A percentile compares a stretch with the other conserved stretches of the same genome.
These are phyloP conservation scores for Phalloptychus januarius DNA, from an alignment of 2,797 vertebrate genomes.

Conservation along the genomic window DNA sequence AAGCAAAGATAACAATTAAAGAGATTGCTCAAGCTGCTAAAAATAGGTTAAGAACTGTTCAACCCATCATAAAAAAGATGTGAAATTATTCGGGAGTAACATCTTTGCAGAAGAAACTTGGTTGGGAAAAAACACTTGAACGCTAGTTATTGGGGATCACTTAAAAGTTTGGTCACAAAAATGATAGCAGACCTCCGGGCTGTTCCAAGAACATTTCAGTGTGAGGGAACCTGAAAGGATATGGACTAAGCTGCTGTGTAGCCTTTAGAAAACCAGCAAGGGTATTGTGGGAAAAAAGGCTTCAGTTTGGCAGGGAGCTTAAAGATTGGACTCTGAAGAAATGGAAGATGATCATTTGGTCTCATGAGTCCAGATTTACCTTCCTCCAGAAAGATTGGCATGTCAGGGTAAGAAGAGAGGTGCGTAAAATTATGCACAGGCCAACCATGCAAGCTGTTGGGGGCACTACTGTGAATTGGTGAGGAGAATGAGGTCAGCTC, in stretches of 20 bases:
- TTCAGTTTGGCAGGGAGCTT: background rate
- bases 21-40: background rate
- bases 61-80: background rate
- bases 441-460: background rate
- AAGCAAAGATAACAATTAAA: constrained; percentile 8
- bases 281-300: background rate
- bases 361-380: background rate
- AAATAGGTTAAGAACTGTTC: background rate
- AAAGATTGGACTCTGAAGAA: background rate
- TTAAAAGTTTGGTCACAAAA: background rate
- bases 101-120: background rate
- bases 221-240: background rate
- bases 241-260: background rate
- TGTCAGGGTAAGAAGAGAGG: background rate
- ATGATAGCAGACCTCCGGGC: background rate
- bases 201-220: background rate
- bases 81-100: background rate
- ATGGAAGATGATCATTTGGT: background rate
- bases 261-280: background rate
- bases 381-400: background rate
- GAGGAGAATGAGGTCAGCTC: background rate
- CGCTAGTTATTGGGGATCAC: background rate
- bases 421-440: background rate
- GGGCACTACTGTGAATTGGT: background rate
- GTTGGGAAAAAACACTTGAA: background rate